phyloP scores from a whole-genome alignment of 1,140 invertebrate genomes.

The Myzus persicae region DNA sequence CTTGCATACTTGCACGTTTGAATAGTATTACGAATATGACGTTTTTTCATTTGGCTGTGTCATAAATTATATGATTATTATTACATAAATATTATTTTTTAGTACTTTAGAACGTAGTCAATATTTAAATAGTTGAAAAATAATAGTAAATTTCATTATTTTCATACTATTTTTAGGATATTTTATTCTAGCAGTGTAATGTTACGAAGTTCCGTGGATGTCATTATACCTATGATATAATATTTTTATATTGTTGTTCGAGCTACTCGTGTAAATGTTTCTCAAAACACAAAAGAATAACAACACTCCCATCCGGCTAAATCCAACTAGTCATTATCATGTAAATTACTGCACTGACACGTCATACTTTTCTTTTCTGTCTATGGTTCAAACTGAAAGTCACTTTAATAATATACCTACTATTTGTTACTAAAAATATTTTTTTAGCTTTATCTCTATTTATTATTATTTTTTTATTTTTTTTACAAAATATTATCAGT shows the following conservation, averaged over 20 bases:
- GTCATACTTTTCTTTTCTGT: background rate
- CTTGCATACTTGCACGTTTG: background rate
- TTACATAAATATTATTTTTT: background rate
- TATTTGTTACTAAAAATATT: background rate
- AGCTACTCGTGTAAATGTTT: background rate
- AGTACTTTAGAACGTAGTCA: background rate
- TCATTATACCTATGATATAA: background rate
- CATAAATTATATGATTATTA: background rate
- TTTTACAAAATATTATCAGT: background rate
- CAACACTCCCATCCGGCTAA: constrained; percentile 5
- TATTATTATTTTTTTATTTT: background rate
- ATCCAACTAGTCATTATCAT: constrained; percentile 17
- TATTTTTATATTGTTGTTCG: background rate
- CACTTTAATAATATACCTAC: background rate
- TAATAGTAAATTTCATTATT: too few species aligned
- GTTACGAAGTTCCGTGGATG: background rate
- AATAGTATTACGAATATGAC: background rate
- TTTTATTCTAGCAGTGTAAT: background rate
- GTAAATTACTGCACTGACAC: background rate
- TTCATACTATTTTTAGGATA: background rate
- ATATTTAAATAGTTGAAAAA: background rate
- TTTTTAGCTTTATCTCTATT: background rate
- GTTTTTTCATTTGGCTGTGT: constrained; percentile 11
- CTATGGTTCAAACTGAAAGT: background rate
- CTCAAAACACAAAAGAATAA: background rate